Evolutionary conservation across 2,888 invertebrate genomes (phyloP), one percentile per base, ranked within the genome.

Genomic region (Oasisia sp.): DNA sequence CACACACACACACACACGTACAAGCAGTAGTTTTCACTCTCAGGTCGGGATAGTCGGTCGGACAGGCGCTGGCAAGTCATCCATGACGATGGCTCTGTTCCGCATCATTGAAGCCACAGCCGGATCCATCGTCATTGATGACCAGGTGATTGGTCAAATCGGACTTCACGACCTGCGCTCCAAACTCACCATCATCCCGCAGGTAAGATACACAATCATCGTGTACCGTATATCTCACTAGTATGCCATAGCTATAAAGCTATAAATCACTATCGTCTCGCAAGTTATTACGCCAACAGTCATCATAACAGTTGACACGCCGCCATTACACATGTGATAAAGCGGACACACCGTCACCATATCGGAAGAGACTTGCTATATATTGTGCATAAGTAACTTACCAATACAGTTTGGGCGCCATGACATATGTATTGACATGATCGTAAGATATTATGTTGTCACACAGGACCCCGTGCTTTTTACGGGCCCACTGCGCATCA

Each of bases 391-490:
- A 50, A 14, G 14, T 0, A 50, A 50, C 50, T 50, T 50, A 50
- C 50, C 8, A 50, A 0, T 9, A 14, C 50, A 12, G 12, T 14
- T 5, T 50, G 12, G 50, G 50, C 50, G 50, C 9, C 50, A 8
- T 50, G 50, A 50, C 14, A 50, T 14, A 9, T 50, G 50, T 50
- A 50, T 50, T 50, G 50, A 50, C 50, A 50, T 50, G 50, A 50
- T 50, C 38, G 4, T 38, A 38, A 38, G 38, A 38, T 50, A 45
- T 96, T 99, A 56, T 98, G 98, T 94, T 97, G 98, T 95, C 95
- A 91, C 95, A 95, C 92, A 99, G 97, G 99, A 99, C 97, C 99
- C 99, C 0, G 98, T 99, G 92, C 97, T 99, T 93, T 99, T 99
- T 97, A 98, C 98, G n/a, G 99, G 99, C 92, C 97, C 98, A 5